These are phyloP conservation scores for Gymnocephalus cernua DNA, from an alignment of 2,113 vertebrate genomes.

Conservation along the genomic window DNA sequence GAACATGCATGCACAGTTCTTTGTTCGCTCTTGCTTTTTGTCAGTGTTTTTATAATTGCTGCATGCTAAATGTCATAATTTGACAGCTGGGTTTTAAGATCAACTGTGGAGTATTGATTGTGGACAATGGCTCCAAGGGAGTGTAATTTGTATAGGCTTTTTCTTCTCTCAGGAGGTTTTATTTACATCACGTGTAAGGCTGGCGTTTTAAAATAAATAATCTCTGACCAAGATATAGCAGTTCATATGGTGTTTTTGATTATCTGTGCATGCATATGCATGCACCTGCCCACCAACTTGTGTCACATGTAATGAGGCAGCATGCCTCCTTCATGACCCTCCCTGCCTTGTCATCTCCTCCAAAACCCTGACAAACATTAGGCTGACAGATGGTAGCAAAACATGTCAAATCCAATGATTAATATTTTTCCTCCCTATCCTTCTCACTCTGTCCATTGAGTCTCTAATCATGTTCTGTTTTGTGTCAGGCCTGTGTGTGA, in stretches of 20 bases:
- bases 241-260: conserved; percentile 18
- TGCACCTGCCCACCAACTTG: conserved; percentile 5
- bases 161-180: conserved; percentile 18
- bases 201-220: background rate
- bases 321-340: conserved; percentile 40
- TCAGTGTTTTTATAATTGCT: conserved; percentile 7
- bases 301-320: conserved; percentile 50
- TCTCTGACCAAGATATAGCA: background rate
- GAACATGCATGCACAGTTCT: background rate
- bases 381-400: conserved; percentile 66
- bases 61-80: conserved; percentile 7
- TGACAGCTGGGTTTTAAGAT: conserved; percentile 3
- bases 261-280: background rate
- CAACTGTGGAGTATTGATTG: conserved; percentile 22
- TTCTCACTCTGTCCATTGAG: conserved; percentile 47
- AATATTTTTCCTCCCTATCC: conserved; percentile 58
- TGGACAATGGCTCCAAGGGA: conserved; percentile 16
- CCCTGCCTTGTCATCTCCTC: conserved; percentile 51
- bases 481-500: conserved; percentile 18
- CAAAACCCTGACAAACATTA: conserved; percentile 57
- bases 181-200: background rate
- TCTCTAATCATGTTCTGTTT: conserved; percentile 37
- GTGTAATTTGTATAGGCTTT: conserved; percentile 28
- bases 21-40: background rate
- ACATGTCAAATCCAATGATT: conserved; percentile 70